These are phyloP conservation scores for Aurelia aurita complex sp. Pacific DNA, from an alignment of 30 jellyfish, hydroid and myxozoan genomes.

Conservation along the genomic window DNA sequence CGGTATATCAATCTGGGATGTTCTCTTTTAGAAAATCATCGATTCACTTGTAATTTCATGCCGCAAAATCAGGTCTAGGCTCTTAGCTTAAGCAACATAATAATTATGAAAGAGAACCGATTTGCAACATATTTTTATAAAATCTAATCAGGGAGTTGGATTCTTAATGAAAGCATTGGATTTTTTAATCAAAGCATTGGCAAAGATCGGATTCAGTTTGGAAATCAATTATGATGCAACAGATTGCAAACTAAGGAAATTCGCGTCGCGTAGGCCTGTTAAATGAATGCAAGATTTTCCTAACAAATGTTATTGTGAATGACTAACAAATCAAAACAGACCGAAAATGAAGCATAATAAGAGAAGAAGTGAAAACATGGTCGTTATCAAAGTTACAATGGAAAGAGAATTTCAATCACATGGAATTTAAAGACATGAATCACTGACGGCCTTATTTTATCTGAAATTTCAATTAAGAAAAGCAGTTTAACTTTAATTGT, in stretches of 20 bases:
- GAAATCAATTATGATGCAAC: conserved; percentile 13
- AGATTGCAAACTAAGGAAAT: conserved; percentile 24
- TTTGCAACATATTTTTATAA: conserved; percentile 42
- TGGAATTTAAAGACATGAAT: too few species aligned
- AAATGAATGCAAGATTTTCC: conserved; percentile 40
- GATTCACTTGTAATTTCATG: conserved; percentile 34
- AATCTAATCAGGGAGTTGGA: conserved; percentile 31
- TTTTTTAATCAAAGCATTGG: neutral
- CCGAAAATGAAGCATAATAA: conserved; percentile 50
- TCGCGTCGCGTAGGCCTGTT: conserved; percentile 34
- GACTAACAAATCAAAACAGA: conserved; percentile 55
- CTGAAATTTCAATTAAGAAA: conserved; percentile 14
- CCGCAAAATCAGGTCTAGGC: conserved; percentile 21
- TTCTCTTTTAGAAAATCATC: neutral
- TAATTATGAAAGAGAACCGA: conserved; percentile 35
- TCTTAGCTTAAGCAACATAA: conserved; percentile 13
- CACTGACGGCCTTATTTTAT: conserved; percentile 7
- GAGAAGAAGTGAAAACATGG: conserved; percentile 11
- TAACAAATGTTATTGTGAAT: conserved; percentile 32
- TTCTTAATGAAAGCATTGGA: conserved; percentile 19
- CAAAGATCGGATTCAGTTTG: neutral
- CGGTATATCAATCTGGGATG: conserved; percentile 24
- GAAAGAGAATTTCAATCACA: conserved; percentile 30
- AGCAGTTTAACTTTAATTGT: neutral
- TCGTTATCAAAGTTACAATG: conserved; percentile 36